A percentile compares a stretch with the other conserved stretches of the same genome.
Conservation (phyloP, 2,888 invertebrate genomes). For the Malthinus seriepunctatus region DNA sequence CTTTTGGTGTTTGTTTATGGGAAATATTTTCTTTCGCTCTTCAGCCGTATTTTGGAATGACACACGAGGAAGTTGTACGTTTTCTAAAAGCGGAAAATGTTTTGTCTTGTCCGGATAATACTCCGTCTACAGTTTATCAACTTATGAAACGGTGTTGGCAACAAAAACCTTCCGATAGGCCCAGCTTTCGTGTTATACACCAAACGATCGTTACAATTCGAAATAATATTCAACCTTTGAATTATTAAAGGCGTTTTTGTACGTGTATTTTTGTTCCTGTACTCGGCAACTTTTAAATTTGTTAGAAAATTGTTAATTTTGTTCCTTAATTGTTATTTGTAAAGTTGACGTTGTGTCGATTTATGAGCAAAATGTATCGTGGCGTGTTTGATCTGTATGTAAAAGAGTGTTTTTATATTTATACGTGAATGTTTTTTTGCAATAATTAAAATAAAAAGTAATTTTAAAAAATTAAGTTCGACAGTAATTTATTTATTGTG, state of each 20-base stretch:
- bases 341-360: too few species aligned
- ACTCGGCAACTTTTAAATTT: too few species aligned
- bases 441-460: too few species aligned
- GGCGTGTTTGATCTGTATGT: slow-evolving; percentile 21
- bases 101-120: slow-evolving; percentile 87
- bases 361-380: not conserved
- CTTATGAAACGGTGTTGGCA: slow-evolving; percentile 95
- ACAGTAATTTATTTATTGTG: too few species aligned
- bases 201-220: slow-evolving; percentile 64
- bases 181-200: slow-evolving; percentile 81
- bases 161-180: slow-evolving; percentile 81
- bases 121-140: slow-evolving; percentile 83
- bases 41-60: slow-evolving; percentile 97
- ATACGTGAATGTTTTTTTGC: slow-evolving; percentile 5
- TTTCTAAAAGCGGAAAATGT: slow-evolving; percentile 93
- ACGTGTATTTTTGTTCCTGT: not conserved
- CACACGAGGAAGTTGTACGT: slow-evolving; percentile 94
- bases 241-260: slow-evolving; percentile 12
- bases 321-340: slow-evolving; percentile 3
- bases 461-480: too few species aligned
- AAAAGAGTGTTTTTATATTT: slow-evolving; percentile 28
- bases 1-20: slow-evolving; percentile 95
- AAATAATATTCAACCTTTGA: slow-evolving; percentile 40
- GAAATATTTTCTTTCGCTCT: slow-evolving; percentile 96
- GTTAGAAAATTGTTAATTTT: not conserved